A percentile compares a stretch with the other conserved stretches of the same genome.
phyloP scores from a whole-genome alignment of 2,888 invertebrate genomes.

The Synergus gifuensis region DNA sequence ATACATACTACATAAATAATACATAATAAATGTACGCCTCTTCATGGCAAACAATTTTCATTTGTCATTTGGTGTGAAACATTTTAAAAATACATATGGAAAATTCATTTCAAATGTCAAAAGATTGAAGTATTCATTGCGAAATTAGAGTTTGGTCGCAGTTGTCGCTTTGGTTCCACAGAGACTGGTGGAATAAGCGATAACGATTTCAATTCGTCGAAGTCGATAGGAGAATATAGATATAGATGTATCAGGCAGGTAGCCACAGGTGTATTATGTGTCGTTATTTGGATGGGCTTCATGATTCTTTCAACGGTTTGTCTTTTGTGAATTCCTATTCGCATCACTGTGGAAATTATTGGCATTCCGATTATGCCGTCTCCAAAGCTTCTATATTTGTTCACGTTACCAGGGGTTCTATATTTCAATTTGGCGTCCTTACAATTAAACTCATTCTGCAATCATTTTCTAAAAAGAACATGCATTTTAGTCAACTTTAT shows the following conservation, averaged over 20 bases:
- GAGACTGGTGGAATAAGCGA: neutral
- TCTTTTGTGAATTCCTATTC: neutral
- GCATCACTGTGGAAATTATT: conserved; percentile 21
- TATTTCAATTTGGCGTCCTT: neutral
- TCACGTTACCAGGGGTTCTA: conserved; percentile 18
- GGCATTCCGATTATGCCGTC: conserved; percentile 27
- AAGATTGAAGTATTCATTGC: neutral
- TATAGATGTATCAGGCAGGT: conserved; percentile 9
- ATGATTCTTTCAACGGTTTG: conserved; percentile 23
- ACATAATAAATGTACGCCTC: too few species aligned
- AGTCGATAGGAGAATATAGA: conserved; percentile 12
- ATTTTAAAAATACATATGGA: neutral
- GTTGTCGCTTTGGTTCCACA: neutral
- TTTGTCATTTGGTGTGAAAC: neutral
- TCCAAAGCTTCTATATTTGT: neutral
- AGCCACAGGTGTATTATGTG: conserved; percentile 7
- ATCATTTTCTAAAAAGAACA: too few species aligned
- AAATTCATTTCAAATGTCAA: neutral
- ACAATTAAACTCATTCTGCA: neutral
- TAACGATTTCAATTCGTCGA: conserved; percentile 29
- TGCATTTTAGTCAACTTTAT: too few species aligned
- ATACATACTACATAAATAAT: too few species aligned
- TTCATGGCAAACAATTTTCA: neutral
- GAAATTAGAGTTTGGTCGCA: neutral
- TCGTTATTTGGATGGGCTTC: neutral